phyloP scores from a whole-genome alignment of 1,140 invertebrate genomes.

The Atta texana region DNA sequence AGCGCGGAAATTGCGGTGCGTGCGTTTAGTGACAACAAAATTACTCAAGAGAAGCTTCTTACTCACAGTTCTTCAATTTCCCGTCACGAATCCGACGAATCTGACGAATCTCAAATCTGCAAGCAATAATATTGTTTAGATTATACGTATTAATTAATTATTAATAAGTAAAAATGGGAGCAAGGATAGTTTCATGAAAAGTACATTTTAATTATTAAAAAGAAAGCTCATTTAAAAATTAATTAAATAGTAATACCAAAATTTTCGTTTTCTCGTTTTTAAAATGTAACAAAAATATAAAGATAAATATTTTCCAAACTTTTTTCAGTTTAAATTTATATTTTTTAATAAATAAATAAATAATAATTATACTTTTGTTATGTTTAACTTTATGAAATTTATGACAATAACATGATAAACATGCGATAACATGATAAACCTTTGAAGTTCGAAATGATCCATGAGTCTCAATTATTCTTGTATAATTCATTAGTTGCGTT shows the following conservation, averaged over 20 bases:
- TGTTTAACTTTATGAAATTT: background rate
- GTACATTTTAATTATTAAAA: too few species aligned
- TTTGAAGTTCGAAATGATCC: background rate
- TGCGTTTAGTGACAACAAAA: constrained; percentile 5
- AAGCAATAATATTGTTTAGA: background rate
- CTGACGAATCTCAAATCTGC: background rate
- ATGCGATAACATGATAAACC: background rate
- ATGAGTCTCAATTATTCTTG: background rate
- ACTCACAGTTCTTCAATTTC: background rate
- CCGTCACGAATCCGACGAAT: background rate
- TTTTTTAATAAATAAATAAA: background rate
- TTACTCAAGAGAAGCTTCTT: background rate
- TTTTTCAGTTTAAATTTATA: background rate
- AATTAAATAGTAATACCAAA: too few species aligned
- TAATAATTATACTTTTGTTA: background rate
- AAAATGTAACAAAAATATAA: background rate
- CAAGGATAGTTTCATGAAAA: too few species aligned
- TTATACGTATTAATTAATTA: background rate
- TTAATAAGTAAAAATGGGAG: background rate
- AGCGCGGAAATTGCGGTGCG: background rate
- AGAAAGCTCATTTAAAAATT: too few species aligned
- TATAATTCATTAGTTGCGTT: background rate
- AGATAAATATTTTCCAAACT: background rate
- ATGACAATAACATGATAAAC: too few species aligned
- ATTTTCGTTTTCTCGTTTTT: too few species aligned